Conservation (phyloP, 2,888 invertebrate genomes). For the Entomobrya multifasciata region DNA sequence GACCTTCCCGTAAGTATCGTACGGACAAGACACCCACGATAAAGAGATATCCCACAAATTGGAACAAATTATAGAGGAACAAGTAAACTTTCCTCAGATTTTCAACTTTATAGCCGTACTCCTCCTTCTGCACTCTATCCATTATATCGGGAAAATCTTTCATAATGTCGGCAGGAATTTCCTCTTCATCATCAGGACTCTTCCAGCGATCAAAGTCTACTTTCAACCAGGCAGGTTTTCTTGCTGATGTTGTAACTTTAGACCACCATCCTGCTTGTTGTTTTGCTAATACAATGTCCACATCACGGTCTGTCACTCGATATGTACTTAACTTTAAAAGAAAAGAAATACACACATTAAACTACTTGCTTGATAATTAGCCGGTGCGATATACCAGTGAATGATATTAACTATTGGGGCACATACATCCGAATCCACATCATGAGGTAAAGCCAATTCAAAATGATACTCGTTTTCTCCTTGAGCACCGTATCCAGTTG, state of each 20-base stretch:
- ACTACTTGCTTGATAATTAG: not conserved
- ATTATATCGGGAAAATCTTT: slow-evolving; percentile 88
- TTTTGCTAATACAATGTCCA: slow-evolving; percentile 89
- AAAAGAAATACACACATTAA: no score
- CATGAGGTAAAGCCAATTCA: slow-evolving; percentile 86
- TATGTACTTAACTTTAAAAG: slow-evolving; percentile 83
- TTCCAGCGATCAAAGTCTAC: slow-evolving; percentile 96
- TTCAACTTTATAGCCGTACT: slow-evolving; percentile 83
- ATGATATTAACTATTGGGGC: no score
- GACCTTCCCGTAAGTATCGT: slow-evolving; percentile 88
- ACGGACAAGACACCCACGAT: slow-evolving; percentile 88
- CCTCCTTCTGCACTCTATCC: slow-evolving; percentile 80
- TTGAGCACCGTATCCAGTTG: slow-evolving; percentile 89
- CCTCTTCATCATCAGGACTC: slow-evolving; percentile 87
- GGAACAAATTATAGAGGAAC: slow-evolving; percentile 93
- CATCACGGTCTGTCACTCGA: slow-evolving; percentile 88
- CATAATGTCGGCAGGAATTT: slow-evolving; percentile 86
- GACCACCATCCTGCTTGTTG: slow-evolving; percentile 90
- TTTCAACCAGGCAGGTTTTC: slow-evolving; percentile 95
- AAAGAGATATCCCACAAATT: slow-evolving; percentile 92
- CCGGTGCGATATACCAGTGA: not conserved
- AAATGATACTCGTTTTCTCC: slow-evolving; percentile 90
- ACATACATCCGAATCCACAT: slow-evolving; percentile 84
- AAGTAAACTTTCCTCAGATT: slow-evolving; percentile 90
- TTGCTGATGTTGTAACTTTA: slow-evolving; percentile 88